These are phyloP conservation scores for Cygnus buccinator DNA, from an alignment of 2,113 vertebrate species.

Conservation along the genomic window DNA sequence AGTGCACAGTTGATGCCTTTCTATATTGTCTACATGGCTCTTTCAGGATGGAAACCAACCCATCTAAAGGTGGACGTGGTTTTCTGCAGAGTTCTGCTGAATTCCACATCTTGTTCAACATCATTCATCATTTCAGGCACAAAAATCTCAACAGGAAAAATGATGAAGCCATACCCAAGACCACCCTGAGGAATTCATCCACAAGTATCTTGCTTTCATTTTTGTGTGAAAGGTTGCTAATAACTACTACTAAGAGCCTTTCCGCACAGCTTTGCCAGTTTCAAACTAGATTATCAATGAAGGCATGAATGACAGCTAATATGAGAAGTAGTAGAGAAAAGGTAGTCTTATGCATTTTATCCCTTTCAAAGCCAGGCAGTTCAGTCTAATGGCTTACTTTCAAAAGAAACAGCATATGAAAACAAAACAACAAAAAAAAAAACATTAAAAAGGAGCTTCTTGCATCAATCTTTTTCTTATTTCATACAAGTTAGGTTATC, in stretches of 20 bases:
- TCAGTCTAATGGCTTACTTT: neutral
- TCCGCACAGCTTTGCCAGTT: neutral
- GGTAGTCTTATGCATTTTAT: neutral
- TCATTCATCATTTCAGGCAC: neutral
- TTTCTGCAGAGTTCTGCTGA: neutral
- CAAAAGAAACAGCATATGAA: neutral
- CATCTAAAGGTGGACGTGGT: neutral
- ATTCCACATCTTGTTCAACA: neutral
- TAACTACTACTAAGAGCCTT: neutral
- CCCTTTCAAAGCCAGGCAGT: neutral
- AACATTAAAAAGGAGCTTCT: neutral
- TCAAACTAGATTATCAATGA: neutral
- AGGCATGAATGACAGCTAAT: neutral
- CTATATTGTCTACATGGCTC: accelerated
- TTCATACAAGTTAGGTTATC: neutral
- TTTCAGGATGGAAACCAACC: neutral
- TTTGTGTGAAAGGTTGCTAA: neutral
- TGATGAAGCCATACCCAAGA: neutral
- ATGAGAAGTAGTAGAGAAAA: neutral
- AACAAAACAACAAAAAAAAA: neutral
- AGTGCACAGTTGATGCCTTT: neutral
- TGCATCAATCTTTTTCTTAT: slow-evolving; percentile 22
- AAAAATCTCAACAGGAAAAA: neutral
- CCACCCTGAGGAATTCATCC: neutral
- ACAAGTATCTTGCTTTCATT: neutral